Evolutionary conservation across 1,140 invertebrate genomes (phyloP).

Genomic region (Idris sp.): DNA sequence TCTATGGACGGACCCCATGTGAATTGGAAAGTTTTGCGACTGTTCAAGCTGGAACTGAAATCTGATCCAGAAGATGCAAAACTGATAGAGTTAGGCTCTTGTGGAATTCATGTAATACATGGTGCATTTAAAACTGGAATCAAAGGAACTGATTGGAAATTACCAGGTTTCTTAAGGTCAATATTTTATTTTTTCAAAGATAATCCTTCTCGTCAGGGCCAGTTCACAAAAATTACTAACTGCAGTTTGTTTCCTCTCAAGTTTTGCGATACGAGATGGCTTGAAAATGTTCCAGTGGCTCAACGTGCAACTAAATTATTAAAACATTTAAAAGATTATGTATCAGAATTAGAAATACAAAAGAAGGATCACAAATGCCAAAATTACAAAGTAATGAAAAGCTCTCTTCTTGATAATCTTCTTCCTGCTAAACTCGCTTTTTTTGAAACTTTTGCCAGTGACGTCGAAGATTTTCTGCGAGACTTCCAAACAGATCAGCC

Average conservation of each 20-base stretch:
- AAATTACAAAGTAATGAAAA: conserved; percentile 6
- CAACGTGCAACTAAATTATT: conserved; percentile 8
- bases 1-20: conserved; percentile 50
- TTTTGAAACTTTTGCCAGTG: conserved; percentile 18
- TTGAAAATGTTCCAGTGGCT: conserved; percentile 18
- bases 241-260: conserved; percentile 21
- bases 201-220: conserved; percentile 30
- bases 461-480: conserved; percentile 36
- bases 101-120: conserved; percentile 49
- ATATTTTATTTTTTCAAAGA: conserved; percentile 58
- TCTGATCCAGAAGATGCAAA: conserved; percentile 1
- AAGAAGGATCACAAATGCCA: conserved; percentile 11
- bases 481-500: conserved; percentile 47
- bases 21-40: conserved; percentile 23
- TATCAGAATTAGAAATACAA: conserved; percentile 1
- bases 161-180: conserved; percentile 30
- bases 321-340: conserved; percentile 5
- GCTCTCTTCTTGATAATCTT: conserved; percentile 7
- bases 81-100: conserved; percentile 45
- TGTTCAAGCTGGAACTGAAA: conserved; percentile 16
- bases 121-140: conserved; percentile 49
- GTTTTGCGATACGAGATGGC: conserved; percentile 27
- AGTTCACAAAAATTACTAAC: conserved; percentile 7
- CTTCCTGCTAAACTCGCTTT: conserved; percentile 30
- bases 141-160: conserved; percentile 30